Percentiles rank a stretch among this genome's conserved stretches.
Conservation (phyloP, 1,140 invertebrate genomes). For the Heliothis virescens region DNA sequence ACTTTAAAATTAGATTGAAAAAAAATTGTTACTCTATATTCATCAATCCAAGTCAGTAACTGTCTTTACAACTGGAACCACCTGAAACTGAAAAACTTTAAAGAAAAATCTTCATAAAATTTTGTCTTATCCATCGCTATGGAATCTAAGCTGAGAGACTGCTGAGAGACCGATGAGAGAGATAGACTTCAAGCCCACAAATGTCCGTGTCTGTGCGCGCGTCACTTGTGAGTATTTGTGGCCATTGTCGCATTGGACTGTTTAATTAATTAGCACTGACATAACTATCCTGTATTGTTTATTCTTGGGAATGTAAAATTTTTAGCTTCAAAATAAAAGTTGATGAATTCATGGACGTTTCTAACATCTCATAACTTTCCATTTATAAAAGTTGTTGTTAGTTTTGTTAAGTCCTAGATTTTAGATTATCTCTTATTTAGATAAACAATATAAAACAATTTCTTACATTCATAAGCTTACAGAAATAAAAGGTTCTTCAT, state of each 20-base stretch:
- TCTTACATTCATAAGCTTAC: background rate
- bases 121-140: background rate
- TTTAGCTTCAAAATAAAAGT: background rate
- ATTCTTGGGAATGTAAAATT: background rate
- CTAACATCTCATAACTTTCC: background rate
- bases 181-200: slow-evolving; percentile 2
- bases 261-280: slow-evolving; percentile 20
- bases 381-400: background rate
- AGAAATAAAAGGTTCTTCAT: background rate
- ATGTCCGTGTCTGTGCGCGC: slow-evolving; percentile 24
- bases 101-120: background rate
- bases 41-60: too few species aligned
- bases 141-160: background rate
- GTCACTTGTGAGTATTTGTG: slow-evolving; percentile 2
- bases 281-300: background rate
- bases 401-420: background rate
- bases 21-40: too few species aligned
- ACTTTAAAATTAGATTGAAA: background rate
- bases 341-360: too few species aligned
- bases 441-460: too few species aligned
- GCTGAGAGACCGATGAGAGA: too few species aligned
- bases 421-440: background rate
- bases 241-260: slow-evolving; percentile 18
- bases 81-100: too few species aligned
- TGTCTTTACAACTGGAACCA: too few species aligned